Evolutionary conservation across 1,140 invertebrate genomes (phyloP), one percentile per base, ranked within the genome.

Genomic region (Neodiprion pinetum): DNA sequence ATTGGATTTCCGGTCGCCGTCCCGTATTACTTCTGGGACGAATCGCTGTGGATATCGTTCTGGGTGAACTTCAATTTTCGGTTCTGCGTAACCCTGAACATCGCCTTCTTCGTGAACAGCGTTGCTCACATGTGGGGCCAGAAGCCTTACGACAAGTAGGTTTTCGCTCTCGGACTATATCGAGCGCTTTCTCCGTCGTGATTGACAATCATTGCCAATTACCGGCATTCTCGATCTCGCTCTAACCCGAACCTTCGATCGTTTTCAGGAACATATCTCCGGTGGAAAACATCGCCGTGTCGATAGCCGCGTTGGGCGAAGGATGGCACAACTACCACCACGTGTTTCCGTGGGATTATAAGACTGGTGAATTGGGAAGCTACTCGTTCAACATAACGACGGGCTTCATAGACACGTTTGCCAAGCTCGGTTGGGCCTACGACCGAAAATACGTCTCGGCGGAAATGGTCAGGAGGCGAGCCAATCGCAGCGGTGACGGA

Each of bases 281-380:
- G 0, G 91, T 92, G 0, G 94, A 96, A 81, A 95, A 94, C 80
- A 80, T 91, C 0, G 84, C 90, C 1, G 94, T 95, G 0, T 92
- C 93, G 1, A 84, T 95, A 21, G 91, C 92, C 17, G 92, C 95
- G 0, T 82, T 95, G 11, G 95, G 95, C 0, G 95, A 96, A 87
- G 96, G 96, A 28, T 97, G 96, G 93, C 97, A 98, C 85, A 98
- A 98, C 87, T 99, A 96, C 87, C 97, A 99, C 84, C 97, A 99
- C 83, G 95, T 96, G 0, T 93, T 93, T 74, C 96, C 96, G 0
- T 95, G 93, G 91, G 97, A 99, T 84, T 97, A 97, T 84, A 93
- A 94, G 79, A 95, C 95, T 0, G 93, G 94, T 1, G 97, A 98
- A 80, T 87, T 95, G 1, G 94, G 94, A 1, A 87, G 90, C 67